Percentiles rank a stretch among this genome's conserved stretches.
phyloP scores from a whole-genome alignment of 2,797 vertebrate species.

The Harpagifer antarcticus region DNA sequence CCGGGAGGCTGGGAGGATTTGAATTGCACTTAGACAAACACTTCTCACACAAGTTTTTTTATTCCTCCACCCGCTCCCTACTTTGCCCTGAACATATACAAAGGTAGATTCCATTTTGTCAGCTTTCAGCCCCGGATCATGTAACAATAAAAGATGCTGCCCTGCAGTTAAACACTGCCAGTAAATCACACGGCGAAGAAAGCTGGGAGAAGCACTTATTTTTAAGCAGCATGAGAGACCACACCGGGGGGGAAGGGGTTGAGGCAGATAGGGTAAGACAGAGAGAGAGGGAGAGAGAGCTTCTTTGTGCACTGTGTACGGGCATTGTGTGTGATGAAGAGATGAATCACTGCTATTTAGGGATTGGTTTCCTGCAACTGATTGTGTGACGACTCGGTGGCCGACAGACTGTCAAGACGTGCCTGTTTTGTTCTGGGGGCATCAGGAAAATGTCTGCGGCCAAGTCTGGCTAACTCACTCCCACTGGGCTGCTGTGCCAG shows the following conservation, averaged over 20 bases:
- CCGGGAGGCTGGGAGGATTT: constrained; percentile 69
- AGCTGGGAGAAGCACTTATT: constrained; percentile 84
- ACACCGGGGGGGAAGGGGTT: constrained; percentile 69
- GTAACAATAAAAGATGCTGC: constrained; percentile 86
- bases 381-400: constrained; percentile 85
- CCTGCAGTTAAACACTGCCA: constrained; percentile 84
- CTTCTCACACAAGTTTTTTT: constrained; percentile 69
- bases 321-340: constrained; percentile 86
- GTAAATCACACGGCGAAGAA: constrained; percentile 84
- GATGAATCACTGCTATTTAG: constrained; percentile 90
- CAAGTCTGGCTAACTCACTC: constrained; percentile 75
- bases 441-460: constrained; percentile 83
- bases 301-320: constrained; percentile 84
- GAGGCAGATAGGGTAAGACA: constrained; percentile 76
- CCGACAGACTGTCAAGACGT: constrained; percentile 88
- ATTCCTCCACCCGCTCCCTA: constrained; percentile 48
- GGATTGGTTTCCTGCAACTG: constrained; percentile 88
- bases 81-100: constrained; percentile 68
- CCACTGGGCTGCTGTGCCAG: constrained; percentile 78
- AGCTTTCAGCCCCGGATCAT: constrained; percentile 86
- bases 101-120: constrained; percentile 85
- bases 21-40: constrained; percentile 79
- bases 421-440: constrained; percentile 86
- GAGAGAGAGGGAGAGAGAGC: constrained; percentile 65
- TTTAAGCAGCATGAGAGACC: constrained; percentile 81